phyloP scores from a whole-genome alignment of 2,113 vertebrate genomes.

The Peromyscus californicus region DNA sequence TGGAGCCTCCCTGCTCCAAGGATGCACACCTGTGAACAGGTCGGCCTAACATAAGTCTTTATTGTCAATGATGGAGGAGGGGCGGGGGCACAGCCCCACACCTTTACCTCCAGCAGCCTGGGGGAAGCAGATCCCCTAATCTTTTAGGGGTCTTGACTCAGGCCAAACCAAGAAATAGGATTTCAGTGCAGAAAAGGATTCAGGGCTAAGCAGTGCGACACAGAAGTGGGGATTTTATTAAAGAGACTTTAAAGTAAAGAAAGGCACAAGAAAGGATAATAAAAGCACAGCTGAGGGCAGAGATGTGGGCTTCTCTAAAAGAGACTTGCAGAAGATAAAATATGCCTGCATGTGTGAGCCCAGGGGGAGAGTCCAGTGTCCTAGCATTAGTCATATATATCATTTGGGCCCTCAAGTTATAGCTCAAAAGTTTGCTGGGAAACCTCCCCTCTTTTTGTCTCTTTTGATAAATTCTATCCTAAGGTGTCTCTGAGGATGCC shows the following conservation, averaged over 20 bases:
- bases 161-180: too few relatives aligned
- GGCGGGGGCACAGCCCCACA: not conserved
- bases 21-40: not conserved
- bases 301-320: not conserved
- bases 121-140: not conserved
- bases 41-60: too few relatives aligned
- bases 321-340: not conserved
- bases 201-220: not conserved
- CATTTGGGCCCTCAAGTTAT: not conserved
- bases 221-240: not conserved
- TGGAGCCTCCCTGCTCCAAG: not conserved
- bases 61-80: not conserved
- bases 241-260: too few relatives aligned
- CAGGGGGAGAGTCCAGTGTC: not conserved
- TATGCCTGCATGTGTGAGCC: too few relatives aligned
- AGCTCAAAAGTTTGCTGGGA: not conserved
- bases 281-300: too few relatives aligned
- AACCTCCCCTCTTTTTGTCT: not conserved
- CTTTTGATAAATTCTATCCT: not conserved
- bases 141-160: not conserved
- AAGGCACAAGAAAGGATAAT: not conserved
- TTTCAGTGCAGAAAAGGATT: not conserved
- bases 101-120: not conserved
- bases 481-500: not conserved
- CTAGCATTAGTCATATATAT: not conserved